These are phyloP conservation scores for Micromesistius poutassou DNA, from an alignment of 2,797 vertebrate species.

Conservation along the genomic window DNA sequence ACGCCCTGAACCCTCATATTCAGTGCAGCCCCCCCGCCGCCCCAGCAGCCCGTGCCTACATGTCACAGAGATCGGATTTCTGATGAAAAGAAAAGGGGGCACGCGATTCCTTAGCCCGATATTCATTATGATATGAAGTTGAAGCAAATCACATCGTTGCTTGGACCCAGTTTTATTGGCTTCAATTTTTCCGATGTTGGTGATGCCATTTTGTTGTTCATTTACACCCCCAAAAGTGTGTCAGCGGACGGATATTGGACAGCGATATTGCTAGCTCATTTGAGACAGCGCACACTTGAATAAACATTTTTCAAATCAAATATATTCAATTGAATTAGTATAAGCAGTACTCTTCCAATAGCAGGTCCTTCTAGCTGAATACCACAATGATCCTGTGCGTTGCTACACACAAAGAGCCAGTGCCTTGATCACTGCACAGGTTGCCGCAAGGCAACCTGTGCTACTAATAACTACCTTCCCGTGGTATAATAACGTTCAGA, in stretches of 20 bases:
- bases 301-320: background rate
- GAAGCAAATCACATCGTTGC: background rate
- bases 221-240: background rate
- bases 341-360: background rate
- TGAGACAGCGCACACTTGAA: background rate
- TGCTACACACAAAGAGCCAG: too few relatives aligned
- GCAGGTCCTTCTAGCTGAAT: background rate
- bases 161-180: background rate
- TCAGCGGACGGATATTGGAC: background rate
- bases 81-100: conserved; percentile 32
- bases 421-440: background rate
- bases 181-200: background rate
- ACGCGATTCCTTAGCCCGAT: conserved; percentile 29
- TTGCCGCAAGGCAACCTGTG: background rate
- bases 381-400: background rate
- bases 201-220: background rate
- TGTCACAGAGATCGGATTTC: background rate
- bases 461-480: conserved; percentile 5
- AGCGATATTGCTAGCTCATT: background rate
- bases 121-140: conserved; percentile 1
- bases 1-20: background rate
- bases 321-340: background rate
- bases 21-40: background rate
- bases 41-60: background rate
- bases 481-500: conserved; percentile 47